Evolutionary conservation across 2,888 invertebrate genomes (phyloP), one percentile per base, ranked within the genome.

Genomic region (Aleiodes leptofemur): DNA sequence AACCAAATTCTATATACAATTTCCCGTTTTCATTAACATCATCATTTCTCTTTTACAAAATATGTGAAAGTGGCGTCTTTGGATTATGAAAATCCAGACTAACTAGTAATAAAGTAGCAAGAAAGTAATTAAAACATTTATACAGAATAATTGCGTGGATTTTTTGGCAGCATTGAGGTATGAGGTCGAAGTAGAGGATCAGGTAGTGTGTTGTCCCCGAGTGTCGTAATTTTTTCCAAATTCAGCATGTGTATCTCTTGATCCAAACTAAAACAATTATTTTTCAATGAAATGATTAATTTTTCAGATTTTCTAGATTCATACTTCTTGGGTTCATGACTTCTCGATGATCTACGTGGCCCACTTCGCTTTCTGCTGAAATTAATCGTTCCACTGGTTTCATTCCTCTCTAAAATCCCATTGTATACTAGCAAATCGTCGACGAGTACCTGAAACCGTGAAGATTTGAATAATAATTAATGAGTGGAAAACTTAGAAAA

Each of bases 381-480:
- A 83, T 85, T 82, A 70, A 90, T 83, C 11, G 85, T 86, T 68
- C 86, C 84, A 61, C 84, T 83, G 4, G 84, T 80, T 29, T 82
- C 80, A 69, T 81, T 79, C 34, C 77, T 83, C 73, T 91, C 90
- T 55, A 95, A 88, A 31, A 92, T 92, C 31, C 96, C 96, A 85
- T 95, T 96, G 88, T 94, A 95, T 43, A 96, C 91, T 79, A 96
- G 89, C 79, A 96, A 90, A 87, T 96, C 96, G 85, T 96, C 96
- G 78, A 96, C 94, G 79, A 96, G 90, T 76, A 96, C 90, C 96
- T 96, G 86, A 7, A 70, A 78, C 73, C 4, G 9, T 48, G 34
- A 23, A 5, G 23, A 43, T 57, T 34, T 6, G 34, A 34, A 6
- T 34, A 34, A 34, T 34, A 6, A 34, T 34, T 34, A 4, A 4